A percentile compares a stretch with the other conserved stretches of the same genome.
Evolutionary conservation across 2,888 invertebrate species (phyloP).

Genomic region (Megaustenia siamemsis): DNA sequence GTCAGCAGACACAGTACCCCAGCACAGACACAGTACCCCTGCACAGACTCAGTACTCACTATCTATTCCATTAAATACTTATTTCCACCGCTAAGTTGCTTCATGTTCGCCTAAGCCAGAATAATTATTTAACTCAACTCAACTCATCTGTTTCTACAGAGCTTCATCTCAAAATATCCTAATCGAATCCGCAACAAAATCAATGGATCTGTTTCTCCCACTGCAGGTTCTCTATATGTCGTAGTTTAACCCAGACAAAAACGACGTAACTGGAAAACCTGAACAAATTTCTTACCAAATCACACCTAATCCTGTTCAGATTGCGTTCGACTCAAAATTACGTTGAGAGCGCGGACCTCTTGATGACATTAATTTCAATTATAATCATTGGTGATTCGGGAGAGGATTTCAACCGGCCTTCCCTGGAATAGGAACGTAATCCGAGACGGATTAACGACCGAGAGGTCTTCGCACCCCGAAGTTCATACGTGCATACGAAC

Average conservation of each 20-base stretch:
- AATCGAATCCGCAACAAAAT: slow-evolving; percentile 2
- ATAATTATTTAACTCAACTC: background rate
- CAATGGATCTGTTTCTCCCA: slow-evolving; percentile 1
- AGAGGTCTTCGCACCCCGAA: slow-evolving; percentile 37
- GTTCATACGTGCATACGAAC: slow-evolving; percentile 52
- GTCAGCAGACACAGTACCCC: no score
- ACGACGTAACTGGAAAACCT: background rate
- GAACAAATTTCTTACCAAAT: slow-evolving; percentile 25
- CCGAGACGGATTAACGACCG: slow-evolving; percentile 4
- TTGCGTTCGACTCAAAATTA: slow-evolving; percentile 22
- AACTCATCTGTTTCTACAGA: background rate
- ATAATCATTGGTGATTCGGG: slow-evolving; percentile 55
- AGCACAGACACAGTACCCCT: no score
- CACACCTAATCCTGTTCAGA: slow-evolving; percentile 12
- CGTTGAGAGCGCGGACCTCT: background rate
- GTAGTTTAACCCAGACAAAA: slow-evolving; percentile 21
- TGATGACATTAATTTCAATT: slow-evolving; percentile 61
- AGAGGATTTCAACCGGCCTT: slow-evolving; percentile 19
- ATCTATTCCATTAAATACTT: background rate
- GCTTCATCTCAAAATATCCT: background rate
- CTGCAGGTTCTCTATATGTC: background rate
- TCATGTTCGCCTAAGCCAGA: background rate
- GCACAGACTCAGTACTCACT: background rate
- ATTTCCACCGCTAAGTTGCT: background rate
- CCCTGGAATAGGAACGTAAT: slow-evolving; percentile 4